Base-by-base conservation (phyloP, 1,140 invertebrate genomes). In the Pentalonia nigronervosa region DNA sequence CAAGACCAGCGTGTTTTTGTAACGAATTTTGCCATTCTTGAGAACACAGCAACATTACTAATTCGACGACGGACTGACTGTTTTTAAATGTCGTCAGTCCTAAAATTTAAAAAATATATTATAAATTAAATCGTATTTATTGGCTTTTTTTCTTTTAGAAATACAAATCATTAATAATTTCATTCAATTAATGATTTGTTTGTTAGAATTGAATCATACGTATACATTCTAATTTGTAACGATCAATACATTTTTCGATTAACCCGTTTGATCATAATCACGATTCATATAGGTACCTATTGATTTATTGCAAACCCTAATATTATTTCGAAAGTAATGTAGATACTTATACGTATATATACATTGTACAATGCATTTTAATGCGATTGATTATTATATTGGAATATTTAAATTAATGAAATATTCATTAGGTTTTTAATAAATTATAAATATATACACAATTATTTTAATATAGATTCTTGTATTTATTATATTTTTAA, bases 1-100 rank as follows among this genome's bases (percentile, higher is more conserved):
- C 99, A 30, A 99, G 96, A 0, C 99, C 99, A 14, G 99, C 99
- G 96, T 99, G 99, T 96, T 99, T 99, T 95, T 99, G 99, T 34
- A 99, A 95, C 1, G 99, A 99, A 95, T 99, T 99, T 95, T 99
- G 99, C 99, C 99, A 99, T 96, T 99, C 99, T 96, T 99, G 99
- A 0, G 99, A 99, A 95, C 99, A 99, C 36, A 99, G 96, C 94
- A 99, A 95, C 99, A 99, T 99, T 25, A 99, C 99, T 88, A 99
- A 96, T 95, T 99, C 99, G 30, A 99, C 99, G 0, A 99, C 99
- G 4, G 98, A 99, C 89, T 98, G 98, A 95, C 98, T 99, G 95
- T 98, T 99, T 95, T 99, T 99, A 95, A 99, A 98, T 14, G 99
- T 99, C 94, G 98, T 98, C 93, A 99, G 96, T 94, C 99, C 98